Conservation (phyloP, 1,140 invertebrate species). For the Drosophila nannoptera region DNA sequence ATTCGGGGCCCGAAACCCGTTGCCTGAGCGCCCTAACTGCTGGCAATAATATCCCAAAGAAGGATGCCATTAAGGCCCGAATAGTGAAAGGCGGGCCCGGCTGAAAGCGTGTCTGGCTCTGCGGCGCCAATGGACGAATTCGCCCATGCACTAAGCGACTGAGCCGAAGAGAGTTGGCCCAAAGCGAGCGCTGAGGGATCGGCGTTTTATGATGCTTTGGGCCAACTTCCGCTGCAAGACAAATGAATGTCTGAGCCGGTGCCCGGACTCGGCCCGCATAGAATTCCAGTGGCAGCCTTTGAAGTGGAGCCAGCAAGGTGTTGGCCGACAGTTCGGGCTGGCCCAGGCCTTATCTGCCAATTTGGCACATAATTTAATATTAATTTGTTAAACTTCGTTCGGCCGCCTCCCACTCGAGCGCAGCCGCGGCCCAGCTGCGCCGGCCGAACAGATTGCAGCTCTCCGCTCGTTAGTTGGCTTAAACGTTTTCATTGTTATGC, state of each 20-base stretch:
- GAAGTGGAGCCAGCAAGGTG: slow-evolving; percentile 36
- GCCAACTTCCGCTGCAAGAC: slow-evolving; percentile 60
- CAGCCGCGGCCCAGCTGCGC: slow-evolving; percentile 25
- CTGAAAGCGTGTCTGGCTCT: slow-evolving; percentile 56
- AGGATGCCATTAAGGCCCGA: slow-evolving; percentile 62
- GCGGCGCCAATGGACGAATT: slow-evolving; percentile 68
- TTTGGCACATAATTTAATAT: slow-evolving; percentile 77
- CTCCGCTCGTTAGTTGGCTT: slow-evolving; percentile 70
- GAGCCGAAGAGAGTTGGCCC: slow-evolving; percentile 2
- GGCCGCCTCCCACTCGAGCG: slow-evolving; percentile 61
- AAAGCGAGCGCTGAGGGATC: slow-evolving; percentile 6
- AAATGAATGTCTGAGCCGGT: slow-evolving; percentile 29
- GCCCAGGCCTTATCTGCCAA: slow-evolving; percentile 56
- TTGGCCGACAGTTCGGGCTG: slow-evolving; percentile 11
- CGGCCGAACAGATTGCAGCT: slow-evolving; percentile 56
- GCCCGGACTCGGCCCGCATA: slow-evolving; percentile 42
- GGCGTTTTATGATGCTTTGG: slow-evolving; percentile 30
- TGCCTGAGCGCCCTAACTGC: slow-evolving; percentile 46
- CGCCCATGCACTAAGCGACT: slow-evolving; percentile 7
- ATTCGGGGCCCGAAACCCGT: slow-evolving; percentile 52
- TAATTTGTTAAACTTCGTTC: slow-evolving; percentile 75
- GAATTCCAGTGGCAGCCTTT: slow-evolving; percentile 62
- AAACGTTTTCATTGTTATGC: slow-evolving; percentile 76
- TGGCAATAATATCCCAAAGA: slow-evolving; percentile 52
- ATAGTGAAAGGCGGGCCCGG: slow-evolving; percentile 34